These are phyloP conservation scores for Drosophila greeni DNA, from an alignment of 2,888 invertebrate genomes.

Conservation along the genomic window DNA sequence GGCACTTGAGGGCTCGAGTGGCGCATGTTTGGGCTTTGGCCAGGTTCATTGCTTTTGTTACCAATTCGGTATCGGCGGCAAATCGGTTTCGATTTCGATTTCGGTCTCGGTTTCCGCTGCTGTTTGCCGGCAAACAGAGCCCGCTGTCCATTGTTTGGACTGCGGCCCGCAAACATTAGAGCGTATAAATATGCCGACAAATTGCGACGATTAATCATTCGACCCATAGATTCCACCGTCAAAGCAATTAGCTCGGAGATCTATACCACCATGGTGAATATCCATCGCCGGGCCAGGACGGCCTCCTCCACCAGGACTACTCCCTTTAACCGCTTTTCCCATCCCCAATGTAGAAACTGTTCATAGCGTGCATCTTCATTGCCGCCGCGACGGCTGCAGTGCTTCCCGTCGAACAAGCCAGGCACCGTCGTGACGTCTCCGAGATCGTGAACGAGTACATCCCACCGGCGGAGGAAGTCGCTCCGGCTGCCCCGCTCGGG, in stretches of 20 bases:
- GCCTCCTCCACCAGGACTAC: slow-evolving; percentile 11
- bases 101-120: slow-evolving; percentile 44
- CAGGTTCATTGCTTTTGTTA: slow-evolving; percentile 48
- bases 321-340: background rate
- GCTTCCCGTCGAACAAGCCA: slow-evolving; percentile 72
- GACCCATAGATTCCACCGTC: slow-evolving; percentile 71
- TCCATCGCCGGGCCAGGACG: slow-evolving; percentile 15
- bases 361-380: slow-evolving; percentile 66
- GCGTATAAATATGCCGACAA: slow-evolving; percentile 72
- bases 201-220: slow-evolving; percentile 72
- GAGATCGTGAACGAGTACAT: slow-evolving; percentile 67
- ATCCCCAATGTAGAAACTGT: slow-evolving; percentile 58
- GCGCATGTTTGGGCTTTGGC: slow-evolving; percentile 63
- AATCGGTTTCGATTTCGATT: slow-evolving; percentile 35
- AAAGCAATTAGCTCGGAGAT: slow-evolving; percentile 67
- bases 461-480: slow-evolving; percentile 60
- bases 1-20: slow-evolving; percentile 69
- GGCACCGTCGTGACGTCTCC: slow-evolving; percentile 72
- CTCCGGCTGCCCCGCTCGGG: slow-evolving; percentile 28
- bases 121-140: slow-evolving; percentile 63
- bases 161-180: slow-evolving; percentile 61
- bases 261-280: slow-evolving; percentile 66
- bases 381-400: slow-evolving; percentile 73
- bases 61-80: slow-evolving; percentile 32
- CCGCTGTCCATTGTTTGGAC: slow-evolving; percentile 61